Conservation (phyloP, 2,797 vertebrate genomes). For the Acipenser transmontanus region DNA sequence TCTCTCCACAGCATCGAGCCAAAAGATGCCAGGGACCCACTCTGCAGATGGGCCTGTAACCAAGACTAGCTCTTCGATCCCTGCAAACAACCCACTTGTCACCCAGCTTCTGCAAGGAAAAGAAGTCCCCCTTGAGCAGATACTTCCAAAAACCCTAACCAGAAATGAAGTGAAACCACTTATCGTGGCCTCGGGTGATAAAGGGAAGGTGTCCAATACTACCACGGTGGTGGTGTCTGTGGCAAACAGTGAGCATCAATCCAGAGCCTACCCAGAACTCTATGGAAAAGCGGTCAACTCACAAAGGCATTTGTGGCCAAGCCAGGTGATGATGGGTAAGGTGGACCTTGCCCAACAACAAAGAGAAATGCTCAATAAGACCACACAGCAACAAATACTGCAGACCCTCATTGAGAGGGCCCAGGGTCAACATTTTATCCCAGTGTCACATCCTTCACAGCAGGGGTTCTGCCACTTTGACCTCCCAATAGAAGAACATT, state of each 20-base stretch:
- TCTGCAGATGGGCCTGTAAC: constrained; percentile 34
- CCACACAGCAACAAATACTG: constrained; percentile 77
- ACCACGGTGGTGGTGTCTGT: fast-evolving
- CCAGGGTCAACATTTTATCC: constrained; percentile 52
- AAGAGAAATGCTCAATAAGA: constrained; percentile 67
- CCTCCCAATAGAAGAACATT: constrained; percentile 41
- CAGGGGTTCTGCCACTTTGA: constrained; percentile 51
- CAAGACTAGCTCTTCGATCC: constrained; percentile 67
- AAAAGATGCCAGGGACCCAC: constrained; percentile 43
- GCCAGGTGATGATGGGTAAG: constrained; percentile 47
- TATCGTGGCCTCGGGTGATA: constrained; percentile 32
- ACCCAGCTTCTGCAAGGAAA: constrained; percentile 89
- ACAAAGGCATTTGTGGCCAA: constrained; percentile 42
- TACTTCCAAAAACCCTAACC: constrained; percentile 78
- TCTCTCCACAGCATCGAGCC: constrained; percentile 28
- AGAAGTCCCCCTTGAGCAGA: constrained; percentile 84
- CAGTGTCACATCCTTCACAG: constrained; percentile 51
- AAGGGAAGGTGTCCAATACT: constrained; percentile 16
- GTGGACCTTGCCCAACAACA: constrained; percentile 49
- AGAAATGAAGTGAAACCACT: constrained; percentile 57
- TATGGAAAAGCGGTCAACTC: constrained; percentile 14
- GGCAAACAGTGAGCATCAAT: constrained; percentile 14
- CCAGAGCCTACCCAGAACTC: constrained; percentile 17
- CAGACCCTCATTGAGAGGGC: constrained; percentile 75
- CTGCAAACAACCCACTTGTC: constrained; percentile 89